Percentiles rank a stretch among this genome's conserved stretches.
Conservation (phyloP, 1,140 invertebrate genomes). For the Danaus plexippus region DNA sequence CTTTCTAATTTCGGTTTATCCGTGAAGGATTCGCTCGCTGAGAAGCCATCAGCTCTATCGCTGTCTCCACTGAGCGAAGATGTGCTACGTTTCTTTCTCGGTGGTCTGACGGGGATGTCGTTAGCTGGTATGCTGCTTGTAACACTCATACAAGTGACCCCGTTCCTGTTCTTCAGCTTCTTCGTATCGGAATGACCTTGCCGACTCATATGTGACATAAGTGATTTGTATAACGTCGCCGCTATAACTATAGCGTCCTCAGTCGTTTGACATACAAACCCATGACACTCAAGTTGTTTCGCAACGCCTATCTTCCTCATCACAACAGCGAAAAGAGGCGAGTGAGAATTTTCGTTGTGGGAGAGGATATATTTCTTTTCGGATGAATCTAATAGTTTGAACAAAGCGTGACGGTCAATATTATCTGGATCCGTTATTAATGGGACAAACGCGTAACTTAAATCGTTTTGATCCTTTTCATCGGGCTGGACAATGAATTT, state of each 20-base stretch:
- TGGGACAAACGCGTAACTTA: constrained; percentile 84
- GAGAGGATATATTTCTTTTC: constrained; percentile 73
- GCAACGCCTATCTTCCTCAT: constrained; percentile 86
- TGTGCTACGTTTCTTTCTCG: constrained; percentile 73
- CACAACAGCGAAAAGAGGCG: constrained; percentile 91
- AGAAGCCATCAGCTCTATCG: constrained; percentile 67
- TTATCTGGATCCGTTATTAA: constrained; percentile 88
- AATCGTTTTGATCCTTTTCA: constrained; percentile 61
- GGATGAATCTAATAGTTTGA: constrained; percentile 68
- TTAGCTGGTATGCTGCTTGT: constrained; percentile 71
- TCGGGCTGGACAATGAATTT: constrained; percentile 78
- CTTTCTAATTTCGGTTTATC: constrained; percentile 48
- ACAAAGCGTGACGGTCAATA: constrained; percentile 80
- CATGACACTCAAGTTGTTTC: constrained; percentile 89
- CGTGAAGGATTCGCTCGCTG: constrained; percentile 46
- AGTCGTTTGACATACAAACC: constrained; percentile 88
- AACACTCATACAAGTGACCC: constrained; percentile 79
- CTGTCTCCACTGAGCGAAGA: constrained; percentile 75
- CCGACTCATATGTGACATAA: constrained; percentile 84
- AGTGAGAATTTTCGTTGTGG: constrained; percentile 76
- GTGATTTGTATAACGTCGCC: constrained; percentile 88
- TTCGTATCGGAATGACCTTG: constrained; percentile 63
- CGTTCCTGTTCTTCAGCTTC: constrained; percentile 77
- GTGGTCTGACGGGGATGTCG: constrained; percentile 71
- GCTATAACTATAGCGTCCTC: constrained; percentile 93